Evolutionary conservation across 2,888 invertebrate genomes (phyloP), one percentile per base, ranked within the genome.

Genomic region (Callinectes sapidus): DNA sequence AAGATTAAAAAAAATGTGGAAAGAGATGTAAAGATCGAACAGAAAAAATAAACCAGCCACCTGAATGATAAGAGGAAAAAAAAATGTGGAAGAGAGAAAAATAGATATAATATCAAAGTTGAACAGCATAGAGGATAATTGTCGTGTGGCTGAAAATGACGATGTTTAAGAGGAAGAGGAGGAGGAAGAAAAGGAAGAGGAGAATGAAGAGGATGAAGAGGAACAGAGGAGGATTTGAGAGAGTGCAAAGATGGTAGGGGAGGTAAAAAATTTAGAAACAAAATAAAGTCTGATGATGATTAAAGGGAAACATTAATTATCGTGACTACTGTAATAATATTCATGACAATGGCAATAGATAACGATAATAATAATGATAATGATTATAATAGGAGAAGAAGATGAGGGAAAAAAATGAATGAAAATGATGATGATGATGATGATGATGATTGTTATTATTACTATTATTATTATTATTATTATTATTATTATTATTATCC

Each of bases 121-220:
- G 71, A 71, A 6, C 23, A 61, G 28, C 10, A 10, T 71, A 28
- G 71, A 28, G 87, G 55, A 23, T 18, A 16, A 10, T 10, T 55
- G 32, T 55, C 2, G 54, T 18, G 32, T 18, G 48, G 54, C 23
- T 28, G 42, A 48, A 14, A n/a, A 81, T 23, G 81, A 81, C 2
- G 35, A 81, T 16, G 81, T 8, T 23, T 16, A 81, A 32, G 81
- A 16, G 81, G 81, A 81, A 32, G 81, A 87, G 54, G 87, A 54
- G 54, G 87, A 87, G 87, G 54, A 54, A 14, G 87, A 87, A 23
- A 28, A 54, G 54, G 48, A 87, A 48, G 54, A 18, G 28, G 87
- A 81, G 81, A 32, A 81, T 18, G 81, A 81, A 16, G 81, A 81
- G 18, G 32, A 81, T 28, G 71, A 81, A 81, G 81, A 81, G 13